A percentile compares a stretch with the other conserved stretches of the same genome.
These are phyloP conservation scores for Drosophila monieri DNA, from an alignment of 2,888 invertebrate species.

Conservation along the genomic window DNA sequence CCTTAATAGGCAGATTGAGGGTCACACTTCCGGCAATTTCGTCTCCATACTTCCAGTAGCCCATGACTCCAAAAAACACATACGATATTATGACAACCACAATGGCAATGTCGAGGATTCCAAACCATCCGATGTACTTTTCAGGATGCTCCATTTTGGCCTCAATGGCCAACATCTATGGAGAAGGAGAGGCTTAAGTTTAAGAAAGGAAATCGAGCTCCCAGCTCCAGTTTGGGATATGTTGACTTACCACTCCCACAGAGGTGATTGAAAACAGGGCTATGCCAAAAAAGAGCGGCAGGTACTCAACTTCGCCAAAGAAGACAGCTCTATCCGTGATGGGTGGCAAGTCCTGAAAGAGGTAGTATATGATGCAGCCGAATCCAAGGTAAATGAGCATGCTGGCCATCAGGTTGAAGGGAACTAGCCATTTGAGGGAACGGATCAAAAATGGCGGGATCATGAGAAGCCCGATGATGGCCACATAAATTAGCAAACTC, in stretches of 20 bases:
- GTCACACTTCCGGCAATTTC: conserved; percentile 91
- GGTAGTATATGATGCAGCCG: conserved; percentile 88
- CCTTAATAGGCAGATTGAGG: conserved; percentile 89
- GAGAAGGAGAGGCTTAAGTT: too few relatives aligned
- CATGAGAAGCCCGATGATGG: conserved; percentile 86
- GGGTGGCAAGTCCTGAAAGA: conserved; percentile 87
- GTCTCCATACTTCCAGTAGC: conserved; percentile 93
- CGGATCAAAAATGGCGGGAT: conserved; percentile 88
- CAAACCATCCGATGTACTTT: conserved; percentile 93
- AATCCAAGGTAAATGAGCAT: conserved; percentile 91
- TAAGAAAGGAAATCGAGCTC: too few relatives aligned
- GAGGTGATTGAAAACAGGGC: conserved; percentile 95
- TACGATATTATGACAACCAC: conserved; percentile 90
- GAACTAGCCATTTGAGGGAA: conserved; percentile 92
- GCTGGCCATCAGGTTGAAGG: conserved; percentile 95
- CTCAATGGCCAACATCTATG: conserved; percentile 95
- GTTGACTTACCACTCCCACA: conserved; percentile 87
- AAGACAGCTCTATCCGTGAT: conserved; percentile 80
- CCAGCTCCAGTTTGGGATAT: too few relatives aligned
- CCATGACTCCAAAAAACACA: conserved; percentile 93
- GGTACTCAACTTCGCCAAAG: conserved; percentile 83
- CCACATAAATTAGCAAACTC: conserved; percentile 83
- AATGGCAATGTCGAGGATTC: conserved; percentile 95
- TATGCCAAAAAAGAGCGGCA: conserved; percentile 94
- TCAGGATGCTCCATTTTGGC: conserved; percentile 95